Conservation (phyloP, 1,140 invertebrate genomes). For the Pseudoatta argentina region DNA sequence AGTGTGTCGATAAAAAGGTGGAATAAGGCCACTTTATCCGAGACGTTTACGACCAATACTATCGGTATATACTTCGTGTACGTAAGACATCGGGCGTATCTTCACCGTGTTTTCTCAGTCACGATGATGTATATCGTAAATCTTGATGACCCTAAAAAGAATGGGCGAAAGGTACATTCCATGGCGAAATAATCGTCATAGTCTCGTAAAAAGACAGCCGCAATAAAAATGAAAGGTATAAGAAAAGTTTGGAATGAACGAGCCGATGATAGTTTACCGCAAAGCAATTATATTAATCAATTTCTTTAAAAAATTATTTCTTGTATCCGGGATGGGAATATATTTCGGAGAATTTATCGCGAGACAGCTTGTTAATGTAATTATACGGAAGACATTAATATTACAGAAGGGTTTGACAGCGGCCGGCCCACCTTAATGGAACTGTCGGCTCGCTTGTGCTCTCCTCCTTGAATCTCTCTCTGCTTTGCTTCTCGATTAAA, state of each 20-base stretch:
- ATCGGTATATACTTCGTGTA: conserved; percentile 38
- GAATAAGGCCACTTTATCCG: conserved; percentile 34
- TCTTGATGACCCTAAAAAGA: conserved; percentile 9
- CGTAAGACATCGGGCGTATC: conserved; percentile 24
- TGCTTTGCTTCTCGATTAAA: conserved; percentile 38
- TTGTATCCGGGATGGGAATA: neutral
- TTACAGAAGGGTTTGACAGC: conserved; percentile 46
- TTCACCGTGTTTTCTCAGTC: conserved; percentile 20
- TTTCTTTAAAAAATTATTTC: neutral
- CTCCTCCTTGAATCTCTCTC: neutral
- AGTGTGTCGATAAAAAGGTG: conserved; percentile 50
- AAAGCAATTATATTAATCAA: neutral
- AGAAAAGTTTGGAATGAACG: neutral
- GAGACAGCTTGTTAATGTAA: conserved; percentile 28
- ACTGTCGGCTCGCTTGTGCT: neutral
- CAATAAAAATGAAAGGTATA: neutral
- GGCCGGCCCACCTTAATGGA: conserved; percentile 50
- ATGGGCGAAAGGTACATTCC: neutral
- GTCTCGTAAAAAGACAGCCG: neutral
- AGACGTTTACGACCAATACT: conserved; percentile 58
- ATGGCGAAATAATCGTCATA: neutral
- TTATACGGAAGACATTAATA: conserved; percentile 51
- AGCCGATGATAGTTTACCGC: neutral
- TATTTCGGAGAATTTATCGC: conserved; percentile 29
- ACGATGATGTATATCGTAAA: conserved; percentile 18